Conservation (phyloP, 2,113 vertebrate genomes). For the Gasterosteus nipponicus region DNA sequence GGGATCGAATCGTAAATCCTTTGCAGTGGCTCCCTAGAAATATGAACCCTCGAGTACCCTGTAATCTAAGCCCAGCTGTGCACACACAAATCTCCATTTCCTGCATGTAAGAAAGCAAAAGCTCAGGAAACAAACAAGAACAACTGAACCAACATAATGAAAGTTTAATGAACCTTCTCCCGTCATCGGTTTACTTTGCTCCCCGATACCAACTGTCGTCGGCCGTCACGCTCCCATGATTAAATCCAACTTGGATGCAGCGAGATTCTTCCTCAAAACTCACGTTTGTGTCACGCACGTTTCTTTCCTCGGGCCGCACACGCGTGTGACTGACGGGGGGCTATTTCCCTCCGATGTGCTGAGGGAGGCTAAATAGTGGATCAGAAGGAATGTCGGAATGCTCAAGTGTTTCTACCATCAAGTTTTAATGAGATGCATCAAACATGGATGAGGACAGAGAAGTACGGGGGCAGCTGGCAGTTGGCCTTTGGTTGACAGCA, state of each 20-base stretch:
- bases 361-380: slow-evolving; percentile 60
- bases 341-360: slow-evolving; percentile 43
- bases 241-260: not conserved
- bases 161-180: slow-evolving; percentile 46
- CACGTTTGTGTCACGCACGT: slow-evolving; percentile 5
- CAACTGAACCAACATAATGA: slow-evolving; percentile 20
- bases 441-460: slow-evolving; percentile 72
- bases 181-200: slow-evolving; percentile 24
- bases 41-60: not conserved
- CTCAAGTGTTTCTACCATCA: slow-evolving; percentile 67
- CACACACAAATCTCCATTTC: not conserved
- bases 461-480: slow-evolving; percentile 58
- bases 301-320: slow-evolving; percentile 7
- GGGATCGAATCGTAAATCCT: not conserved
- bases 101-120: not conserved
- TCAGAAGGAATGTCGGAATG: slow-evolving; percentile 61
- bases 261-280: slow-evolving; percentile 27
- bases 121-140: slow-evolving; percentile 25
- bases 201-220: slow-evolving; percentile 37
- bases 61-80: not conserved
- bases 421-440: slow-evolving; percentile 75
- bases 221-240: slow-evolving; percentile 2
- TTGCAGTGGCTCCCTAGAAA: too few relatives aligned
- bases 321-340: slow-evolving; percentile 32
- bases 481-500: slow-evolving; percentile 53